Evolutionary conservation across 2,888 invertebrate species (phyloP).

Genomic region (Nemotelus nigrinus): DNA sequence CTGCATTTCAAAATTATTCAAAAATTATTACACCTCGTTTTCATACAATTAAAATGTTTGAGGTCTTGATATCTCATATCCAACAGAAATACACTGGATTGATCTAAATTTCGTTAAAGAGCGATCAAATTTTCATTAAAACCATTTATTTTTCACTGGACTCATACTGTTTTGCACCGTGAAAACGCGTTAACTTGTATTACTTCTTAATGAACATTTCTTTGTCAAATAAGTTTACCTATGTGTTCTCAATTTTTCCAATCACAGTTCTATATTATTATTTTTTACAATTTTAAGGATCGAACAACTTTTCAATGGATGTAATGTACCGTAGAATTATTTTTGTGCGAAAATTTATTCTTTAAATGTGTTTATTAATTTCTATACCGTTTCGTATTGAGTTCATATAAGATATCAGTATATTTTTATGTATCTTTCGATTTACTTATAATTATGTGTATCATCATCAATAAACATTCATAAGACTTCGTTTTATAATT

Average conservation of each 20-base stretch:
- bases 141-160: too few relatives aligned
- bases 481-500: conserved; percentile 26
- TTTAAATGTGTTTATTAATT: neutral
- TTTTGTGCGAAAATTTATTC: neutral
- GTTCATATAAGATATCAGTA: neutral
- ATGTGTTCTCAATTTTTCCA: conserved; percentile 3
- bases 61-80: too few relatives aligned
- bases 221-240: neutral
- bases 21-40: too few relatives aligned
- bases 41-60: too few relatives aligned
- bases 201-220: neutral
- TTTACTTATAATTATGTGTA: neutral
- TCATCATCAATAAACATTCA: neutral
- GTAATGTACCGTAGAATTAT: neutral
- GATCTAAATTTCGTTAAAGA: too few relatives aligned
- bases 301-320: neutral
- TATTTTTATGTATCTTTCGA: conserved; percentile 11
- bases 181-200: neutral
- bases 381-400: conserved; percentile 1
- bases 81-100: too few relatives aligned
- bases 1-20: too few relatives aligned
- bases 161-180: neutral
- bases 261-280: conserved; percentile 25
- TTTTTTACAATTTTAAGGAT: conserved; percentile 1
- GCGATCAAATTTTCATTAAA: too few relatives aligned